These are phyloP conservation scores for Microchirus variegatus DNA, from an alignment of 2,797 vertebrate species.

Conservation along the genomic window DNA sequence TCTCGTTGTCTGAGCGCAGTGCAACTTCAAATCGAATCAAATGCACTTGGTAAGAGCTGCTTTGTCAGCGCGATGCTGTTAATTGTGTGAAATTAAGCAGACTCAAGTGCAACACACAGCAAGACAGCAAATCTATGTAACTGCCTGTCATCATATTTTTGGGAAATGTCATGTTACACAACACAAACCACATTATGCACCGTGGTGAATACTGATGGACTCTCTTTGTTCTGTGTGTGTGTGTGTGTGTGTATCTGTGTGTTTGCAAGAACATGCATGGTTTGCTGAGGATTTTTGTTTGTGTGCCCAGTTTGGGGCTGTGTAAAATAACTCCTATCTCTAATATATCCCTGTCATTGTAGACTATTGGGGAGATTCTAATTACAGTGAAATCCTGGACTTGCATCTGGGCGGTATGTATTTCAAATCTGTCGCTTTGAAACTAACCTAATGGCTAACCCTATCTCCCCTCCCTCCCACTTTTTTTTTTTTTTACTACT, in stretches of 20 bases:
- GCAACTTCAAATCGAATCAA: slow-evolving; percentile 18
- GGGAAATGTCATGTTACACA: slow-evolving; percentile 44
- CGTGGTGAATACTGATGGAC: slow-evolving; percentile 63
- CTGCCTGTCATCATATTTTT: slow-evolving; percentile 50
- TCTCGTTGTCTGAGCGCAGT: neutral
- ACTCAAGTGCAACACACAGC: slow-evolving; percentile 53
- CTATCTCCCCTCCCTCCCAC: slow-evolving; percentile 62
- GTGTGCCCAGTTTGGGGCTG: slow-evolving; percentile 69
- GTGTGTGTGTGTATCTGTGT: slow-evolving; percentile 29
- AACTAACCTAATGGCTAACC: slow-evolving; percentile 86
- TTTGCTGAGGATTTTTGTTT: slow-evolving; percentile 57
- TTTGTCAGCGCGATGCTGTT: neutral
- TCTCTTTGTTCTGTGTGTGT: slow-evolving; percentile 61
- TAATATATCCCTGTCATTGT: slow-evolving; percentile 98
- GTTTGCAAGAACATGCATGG: slow-evolving; percentile 77
- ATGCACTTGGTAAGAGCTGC: neutral
- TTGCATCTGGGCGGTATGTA: slow-evolving; percentile 99
- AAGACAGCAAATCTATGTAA: slow-evolving; percentile 80
- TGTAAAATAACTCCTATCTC: slow-evolving; percentile 91
- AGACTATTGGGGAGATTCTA: slow-evolving; percentile 99
- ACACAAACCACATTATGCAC: slow-evolving; percentile 56
- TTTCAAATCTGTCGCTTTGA: slow-evolving; percentile 90
- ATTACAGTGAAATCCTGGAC: slow-evolving; percentile 99
- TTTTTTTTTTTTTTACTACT: slow-evolving; percentile 32
- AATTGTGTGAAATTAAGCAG: slow-evolving; percentile 25